phyloP scores from a whole-genome alignment of 1,140 invertebrate species.

The Drosophila sturtevanti region DNA sequence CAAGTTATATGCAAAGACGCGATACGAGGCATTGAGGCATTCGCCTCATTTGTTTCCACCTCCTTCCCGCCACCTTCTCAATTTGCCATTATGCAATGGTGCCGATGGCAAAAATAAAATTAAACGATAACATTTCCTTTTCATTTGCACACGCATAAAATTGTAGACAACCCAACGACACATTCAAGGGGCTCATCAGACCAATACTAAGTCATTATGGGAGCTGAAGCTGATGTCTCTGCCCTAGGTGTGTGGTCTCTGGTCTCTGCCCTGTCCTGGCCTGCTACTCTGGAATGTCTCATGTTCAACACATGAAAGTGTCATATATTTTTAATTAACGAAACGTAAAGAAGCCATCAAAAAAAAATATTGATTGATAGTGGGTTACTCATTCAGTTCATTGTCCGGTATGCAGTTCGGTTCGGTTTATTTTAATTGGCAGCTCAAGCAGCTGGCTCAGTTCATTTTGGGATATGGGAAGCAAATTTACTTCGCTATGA shows the following conservation, averaged over 20 bases:
- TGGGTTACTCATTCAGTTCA: neutral
- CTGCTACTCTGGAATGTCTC: constrained; percentile 29
- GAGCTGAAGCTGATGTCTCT: neutral
- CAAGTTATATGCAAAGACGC: constrained; percentile 58
- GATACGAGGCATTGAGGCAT: neutral
- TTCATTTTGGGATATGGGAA: constrained; percentile 45
- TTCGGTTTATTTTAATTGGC: constrained; percentile 71
- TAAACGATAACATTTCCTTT: constrained; percentile 82
- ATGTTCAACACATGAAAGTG: constrained; percentile 53
- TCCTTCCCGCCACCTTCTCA: constrained; percentile 15
- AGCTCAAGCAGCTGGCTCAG: constrained; percentile 54
- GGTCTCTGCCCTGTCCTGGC: neutral
- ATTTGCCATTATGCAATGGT: constrained; percentile 56
- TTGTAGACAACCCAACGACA: constrained; percentile 18
- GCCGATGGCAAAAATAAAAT: constrained; percentile 81
- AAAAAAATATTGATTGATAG: constrained; percentile 71
- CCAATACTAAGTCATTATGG: constrained; percentile 12
- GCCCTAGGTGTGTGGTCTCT: neutral
- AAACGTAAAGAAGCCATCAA: constrained; percentile 52
- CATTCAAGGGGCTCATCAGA: constrained; percentile 12
- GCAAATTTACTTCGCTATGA: constrained; percentile 61
- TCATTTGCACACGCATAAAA: constrained; percentile 76
- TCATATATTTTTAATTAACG: constrained; percentile 68
- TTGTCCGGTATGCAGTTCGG: constrained; percentile 7
- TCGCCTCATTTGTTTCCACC: neutral